Conservation (phyloP, 2,888 invertebrate genomes). For the Drosophila sordidula region DNA sequence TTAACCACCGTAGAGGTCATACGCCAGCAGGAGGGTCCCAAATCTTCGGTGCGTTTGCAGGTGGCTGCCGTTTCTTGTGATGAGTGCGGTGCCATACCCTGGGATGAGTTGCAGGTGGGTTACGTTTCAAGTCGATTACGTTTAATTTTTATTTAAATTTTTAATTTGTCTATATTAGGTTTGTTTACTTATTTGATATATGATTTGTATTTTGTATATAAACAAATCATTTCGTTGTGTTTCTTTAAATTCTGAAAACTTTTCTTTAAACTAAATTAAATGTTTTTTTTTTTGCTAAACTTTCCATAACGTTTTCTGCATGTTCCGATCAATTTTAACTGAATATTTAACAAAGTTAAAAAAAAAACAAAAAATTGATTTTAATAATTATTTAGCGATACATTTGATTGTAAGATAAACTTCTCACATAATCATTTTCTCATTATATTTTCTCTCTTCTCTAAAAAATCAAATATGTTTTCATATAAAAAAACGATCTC, state of each 20-base stretch:
- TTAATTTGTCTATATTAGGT: constrained; percentile 15
- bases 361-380: constrained; percentile 12
- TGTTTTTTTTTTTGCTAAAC: constrained; percentile 42
- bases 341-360: constrained; percentile 46
- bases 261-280: constrained; percentile 34
- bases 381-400: constrained; percentile 36
- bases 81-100: constrained; percentile 94
- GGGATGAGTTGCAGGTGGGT: constrained; percentile 96
- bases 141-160: constrained; percentile 12
- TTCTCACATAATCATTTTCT: constrained; percentile 75
- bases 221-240: constrained; percentile 24
- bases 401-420: constrained; percentile 70
- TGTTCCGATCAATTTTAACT: constrained; percentile 63
- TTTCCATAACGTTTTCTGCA: constrained; percentile 61
- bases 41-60: constrained; percentile 89
- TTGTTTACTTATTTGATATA: constrained; percentile 15
- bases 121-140: neutral
- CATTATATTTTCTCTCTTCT: constrained; percentile 81
- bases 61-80: constrained; percentile 90
- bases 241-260: constrained; percentile 12
- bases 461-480: constrained; percentile 54
- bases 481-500: constrained; percentile 66
- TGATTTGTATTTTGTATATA: constrained; percentile 60
- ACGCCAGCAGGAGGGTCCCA: constrained; percentile 89
- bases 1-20: constrained; percentile 90